Evolutionary conservation across 2,113 vertebrate species (phyloP).

Genomic region (Melanocharis versteri): DNA sequence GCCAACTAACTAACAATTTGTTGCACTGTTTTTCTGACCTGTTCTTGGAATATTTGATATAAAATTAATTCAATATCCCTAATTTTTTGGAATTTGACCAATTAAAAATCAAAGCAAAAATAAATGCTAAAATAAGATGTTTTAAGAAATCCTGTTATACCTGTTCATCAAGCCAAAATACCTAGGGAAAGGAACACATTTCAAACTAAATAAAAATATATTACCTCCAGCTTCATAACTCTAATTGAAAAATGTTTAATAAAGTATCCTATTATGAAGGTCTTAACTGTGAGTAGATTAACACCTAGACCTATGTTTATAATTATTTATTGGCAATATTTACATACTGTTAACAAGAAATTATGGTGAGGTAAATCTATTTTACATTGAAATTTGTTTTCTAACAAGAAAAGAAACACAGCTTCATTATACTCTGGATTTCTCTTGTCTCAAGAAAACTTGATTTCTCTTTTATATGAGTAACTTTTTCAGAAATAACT

Average conservation of each 20-base stretch:
- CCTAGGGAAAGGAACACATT: rapidly evolving
- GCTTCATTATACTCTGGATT: not conserved
- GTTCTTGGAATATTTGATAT: not conserved
- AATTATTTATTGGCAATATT: not conserved
- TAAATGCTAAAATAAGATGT: not conserved
- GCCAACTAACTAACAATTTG: not conserved
- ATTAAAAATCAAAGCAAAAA: not conserved
- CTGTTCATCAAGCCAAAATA: not conserved
- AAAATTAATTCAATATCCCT: not conserved
- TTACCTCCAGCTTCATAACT: not conserved
- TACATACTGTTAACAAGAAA: not conserved
- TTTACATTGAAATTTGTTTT: not conserved
- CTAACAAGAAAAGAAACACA: not conserved
- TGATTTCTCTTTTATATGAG: not conserved
- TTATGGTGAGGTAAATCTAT: not conserved
- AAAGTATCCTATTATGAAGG: not conserved
- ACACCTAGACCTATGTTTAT: not conserved
- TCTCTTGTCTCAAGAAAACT: not conserved
- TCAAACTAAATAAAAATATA: not conserved
- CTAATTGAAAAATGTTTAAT: not conserved
- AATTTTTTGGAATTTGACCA: not conserved
- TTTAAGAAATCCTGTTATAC: not conserved
- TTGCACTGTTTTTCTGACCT: not conserved
- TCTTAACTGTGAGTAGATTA: not conserved
- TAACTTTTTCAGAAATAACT: not conserved